Evolutionary conservation across 2,113 vertebrate species (phyloP).

Genomic region (Catharus minimus): DNA sequence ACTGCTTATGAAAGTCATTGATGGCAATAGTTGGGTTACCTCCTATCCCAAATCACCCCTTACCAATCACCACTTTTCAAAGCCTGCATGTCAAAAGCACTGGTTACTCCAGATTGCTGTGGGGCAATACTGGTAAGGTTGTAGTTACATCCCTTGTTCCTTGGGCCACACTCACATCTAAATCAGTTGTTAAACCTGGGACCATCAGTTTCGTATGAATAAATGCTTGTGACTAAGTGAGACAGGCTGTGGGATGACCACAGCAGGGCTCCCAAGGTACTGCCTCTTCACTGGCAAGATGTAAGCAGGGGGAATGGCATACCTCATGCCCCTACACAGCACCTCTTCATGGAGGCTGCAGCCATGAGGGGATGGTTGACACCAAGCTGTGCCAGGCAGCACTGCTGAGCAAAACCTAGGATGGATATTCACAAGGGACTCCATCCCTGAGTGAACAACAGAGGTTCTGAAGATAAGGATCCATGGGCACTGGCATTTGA

Average conservation of each 20-base stretch:
- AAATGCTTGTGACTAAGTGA: background rate
- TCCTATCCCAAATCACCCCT: background rate
- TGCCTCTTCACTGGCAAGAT: background rate
- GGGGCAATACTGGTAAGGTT: background rate
- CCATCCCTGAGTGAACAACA: background rate
- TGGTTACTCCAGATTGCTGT: background rate
- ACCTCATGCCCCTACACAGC: accelerated
- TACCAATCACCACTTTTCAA: background rate
- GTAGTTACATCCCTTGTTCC: background rate
- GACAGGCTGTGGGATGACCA: background rate
- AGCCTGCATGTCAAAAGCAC: background rate
- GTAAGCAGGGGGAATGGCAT: accelerated
- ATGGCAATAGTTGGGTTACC: background rate
- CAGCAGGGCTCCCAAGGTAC: background rate
- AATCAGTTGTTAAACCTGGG: background rate
- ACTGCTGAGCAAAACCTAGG: background rate
- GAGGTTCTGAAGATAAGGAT: background rate
- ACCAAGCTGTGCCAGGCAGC: background rate
- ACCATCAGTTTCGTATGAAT: background rate
- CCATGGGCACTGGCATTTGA: background rate
- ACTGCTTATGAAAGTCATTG: background rate
- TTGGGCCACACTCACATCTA: background rate
- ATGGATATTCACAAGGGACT: accelerated
- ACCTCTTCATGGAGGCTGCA: background rate
- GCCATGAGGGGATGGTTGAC: background rate